Percentiles rank a stretch among this genome's conserved stretches.
Evolutionary conservation across 1,140 invertebrate species (phyloP).

Genomic region (Nasonia vitripennis): DNA sequence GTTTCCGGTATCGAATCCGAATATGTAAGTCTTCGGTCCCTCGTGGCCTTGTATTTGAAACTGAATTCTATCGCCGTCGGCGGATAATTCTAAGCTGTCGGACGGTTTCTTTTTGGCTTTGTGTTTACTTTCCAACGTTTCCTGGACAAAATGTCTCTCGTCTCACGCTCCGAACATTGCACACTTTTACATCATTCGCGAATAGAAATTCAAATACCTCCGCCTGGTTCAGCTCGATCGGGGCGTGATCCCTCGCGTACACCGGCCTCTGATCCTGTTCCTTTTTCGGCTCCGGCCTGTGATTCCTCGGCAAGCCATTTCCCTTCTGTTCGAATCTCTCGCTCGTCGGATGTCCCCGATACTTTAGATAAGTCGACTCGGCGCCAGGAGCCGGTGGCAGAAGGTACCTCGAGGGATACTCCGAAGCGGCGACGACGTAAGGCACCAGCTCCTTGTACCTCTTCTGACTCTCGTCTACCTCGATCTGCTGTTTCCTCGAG

Average conservation of each 20-base stretch:
- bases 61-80: slow-evolving; percentile 71
- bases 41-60: slow-evolving; percentile 83
- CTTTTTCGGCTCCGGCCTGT: slow-evolving; percentile 20
- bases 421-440: neutral
- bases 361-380: slow-evolving; percentile 12
- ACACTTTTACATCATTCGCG: neutral
- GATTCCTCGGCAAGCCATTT: slow-evolving; percentile 33
- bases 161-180: too few relatives aligned
- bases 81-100: slow-evolving; percentile 64
- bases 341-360: neutral
- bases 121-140: slow-evolving; percentile 47
- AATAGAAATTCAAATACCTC: neutral
- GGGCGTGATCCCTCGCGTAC: slow-evolving; percentile 64
- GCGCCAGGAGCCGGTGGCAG: slow-evolving; percentile 18
- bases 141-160: neutral
- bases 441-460: neutral
- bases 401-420: slow-evolving; percentile 7
- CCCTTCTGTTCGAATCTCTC: neutral
- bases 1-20: slow-evolving; percentile 90
- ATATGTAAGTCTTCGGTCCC: slow-evolving; percentile 89
- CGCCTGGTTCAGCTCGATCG: neutral
- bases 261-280: slow-evolving; percentile 45
- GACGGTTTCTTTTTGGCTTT: slow-evolving; percentile 72
- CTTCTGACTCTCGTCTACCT: neutral
- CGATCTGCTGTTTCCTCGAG: neutral